Conservation (phyloP, 2,797 vertebrate genomes). For the Oreochromis mossambicus region DNA sequence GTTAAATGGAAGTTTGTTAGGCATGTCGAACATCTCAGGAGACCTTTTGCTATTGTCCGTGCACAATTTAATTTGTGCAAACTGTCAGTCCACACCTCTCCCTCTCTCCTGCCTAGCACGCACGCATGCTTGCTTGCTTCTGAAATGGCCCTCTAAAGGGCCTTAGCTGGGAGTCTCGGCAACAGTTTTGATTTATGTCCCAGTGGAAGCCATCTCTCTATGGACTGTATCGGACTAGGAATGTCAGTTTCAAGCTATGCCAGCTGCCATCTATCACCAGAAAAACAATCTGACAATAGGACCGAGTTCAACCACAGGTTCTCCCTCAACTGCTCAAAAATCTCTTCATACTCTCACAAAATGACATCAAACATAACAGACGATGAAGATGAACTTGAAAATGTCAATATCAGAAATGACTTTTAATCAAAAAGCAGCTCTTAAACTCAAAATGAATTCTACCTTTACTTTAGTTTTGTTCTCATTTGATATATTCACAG, state of each 20-base stretch:
- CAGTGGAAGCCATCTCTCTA: slow-evolving; percentile 54
- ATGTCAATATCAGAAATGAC: background rate
- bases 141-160: slow-evolving; percentile 46
- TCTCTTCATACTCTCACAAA: background rate
- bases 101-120: background rate
- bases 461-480: background rate
- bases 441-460: background rate
- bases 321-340: background rate
- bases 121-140: slow-evolving; percentile 21
- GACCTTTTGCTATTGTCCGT: slow-evolving; percentile 12
- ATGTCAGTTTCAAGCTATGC: slow-evolving; percentile 61
- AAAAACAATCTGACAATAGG: slow-evolving; percentile 57
- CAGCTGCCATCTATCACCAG: slow-evolving; percentile 52
- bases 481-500: background rate
- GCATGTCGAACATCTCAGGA: slow-evolving; percentile 28
- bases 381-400: background rate
- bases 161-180: slow-evolving; percentile 8
- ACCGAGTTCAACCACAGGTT: slow-evolving; percentile 39
- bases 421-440: background rate
- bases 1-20: slow-evolving; percentile 36
- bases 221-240: slow-evolving; percentile 59
- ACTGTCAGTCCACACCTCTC: background rate
- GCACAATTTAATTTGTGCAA: slow-evolving; percentile 29
- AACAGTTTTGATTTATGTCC: slow-evolving; percentile 57
- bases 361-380: background rate